Conservation (phyloP, 2,797 vertebrate species). For the Chaetophractus vellerosus region DNA sequence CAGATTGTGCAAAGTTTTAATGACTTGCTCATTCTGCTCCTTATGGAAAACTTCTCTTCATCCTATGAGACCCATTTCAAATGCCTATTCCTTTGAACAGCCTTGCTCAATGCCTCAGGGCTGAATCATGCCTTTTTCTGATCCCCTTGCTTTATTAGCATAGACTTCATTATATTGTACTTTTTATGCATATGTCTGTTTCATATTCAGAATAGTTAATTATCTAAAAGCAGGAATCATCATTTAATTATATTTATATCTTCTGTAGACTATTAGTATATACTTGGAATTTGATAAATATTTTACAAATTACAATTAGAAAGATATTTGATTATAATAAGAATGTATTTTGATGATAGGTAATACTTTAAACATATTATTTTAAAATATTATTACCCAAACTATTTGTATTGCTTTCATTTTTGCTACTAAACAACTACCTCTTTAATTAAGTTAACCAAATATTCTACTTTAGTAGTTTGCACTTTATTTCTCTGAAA, state of each 20-base stretch:
- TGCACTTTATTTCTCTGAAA: slow-evolving; percentile 46
- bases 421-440: background rate
- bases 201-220: background rate
- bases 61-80: slow-evolving; percentile 25
- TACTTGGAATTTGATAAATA: background rate
- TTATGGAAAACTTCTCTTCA: background rate
- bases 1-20: background rate
- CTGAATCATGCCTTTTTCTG: background rate
- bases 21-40: background rate
- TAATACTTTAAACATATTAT: background rate
- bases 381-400: slow-evolving; percentile 38
- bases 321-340: slow-evolving; percentile 2
- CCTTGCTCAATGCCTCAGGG: background rate
- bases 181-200: background rate
- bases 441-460: slow-evolving; percentile 19
- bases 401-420: slow-evolving; percentile 41
- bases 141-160: background rate
- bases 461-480: background rate
- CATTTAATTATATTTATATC: background rate
- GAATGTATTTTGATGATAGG: background rate
- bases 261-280: background rate
- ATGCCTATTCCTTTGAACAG: background rate
- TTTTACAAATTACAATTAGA: background rate
- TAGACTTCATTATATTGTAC: background rate
- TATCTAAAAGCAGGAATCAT: background rate